Evolutionary conservation across 2,113 vertebrate species (phyloP).

Genomic region (Chaetodon trifascialis): DNA sequence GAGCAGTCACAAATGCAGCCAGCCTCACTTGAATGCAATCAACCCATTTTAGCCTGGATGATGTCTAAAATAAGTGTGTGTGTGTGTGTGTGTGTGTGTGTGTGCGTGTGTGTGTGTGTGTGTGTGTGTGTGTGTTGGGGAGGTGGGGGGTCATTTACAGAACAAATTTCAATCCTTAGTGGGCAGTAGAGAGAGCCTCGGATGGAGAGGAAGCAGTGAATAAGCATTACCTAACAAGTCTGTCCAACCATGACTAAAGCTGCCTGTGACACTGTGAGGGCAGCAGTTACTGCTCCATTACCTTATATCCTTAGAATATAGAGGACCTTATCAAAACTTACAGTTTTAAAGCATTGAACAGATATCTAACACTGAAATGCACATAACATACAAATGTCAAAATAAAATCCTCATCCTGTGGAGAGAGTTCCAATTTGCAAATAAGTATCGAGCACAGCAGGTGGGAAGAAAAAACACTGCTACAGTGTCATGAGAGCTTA

Average conservation of each 20-base stretch:
- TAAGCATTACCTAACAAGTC: conserved; percentile 9
- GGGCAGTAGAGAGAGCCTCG: neutral
- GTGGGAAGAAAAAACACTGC: no score
- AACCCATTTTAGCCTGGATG: conserved; percentile 55
- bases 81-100: conserved; percentile 13
- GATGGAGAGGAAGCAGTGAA: neutral
- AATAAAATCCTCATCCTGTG: no score
- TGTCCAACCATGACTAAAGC: neutral
- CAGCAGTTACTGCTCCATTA: conserved; percentile 5
- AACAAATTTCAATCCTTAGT: neutral
- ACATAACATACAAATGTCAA: no score
- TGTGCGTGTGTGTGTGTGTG: conserved; percentile 8
- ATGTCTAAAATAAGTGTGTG: conserved; percentile 26
- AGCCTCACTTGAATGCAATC: conserved; percentile 42
- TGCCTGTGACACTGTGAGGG: conserved; percentile 1
- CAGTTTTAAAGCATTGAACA: no score
- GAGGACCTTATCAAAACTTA: no score
- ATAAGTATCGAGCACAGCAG: no score
- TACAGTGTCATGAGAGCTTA: no score
- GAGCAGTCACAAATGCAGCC: conserved; percentile 32
- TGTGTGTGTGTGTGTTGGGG: conserved; percentile 12
- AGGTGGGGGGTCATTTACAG: conserved; percentile 20
- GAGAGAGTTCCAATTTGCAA: no score
- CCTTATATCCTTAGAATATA: no score
- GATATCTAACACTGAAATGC: no score